Conservation (phyloP, 2,888 invertebrate species). For the Bimastos eiseni region DNA sequence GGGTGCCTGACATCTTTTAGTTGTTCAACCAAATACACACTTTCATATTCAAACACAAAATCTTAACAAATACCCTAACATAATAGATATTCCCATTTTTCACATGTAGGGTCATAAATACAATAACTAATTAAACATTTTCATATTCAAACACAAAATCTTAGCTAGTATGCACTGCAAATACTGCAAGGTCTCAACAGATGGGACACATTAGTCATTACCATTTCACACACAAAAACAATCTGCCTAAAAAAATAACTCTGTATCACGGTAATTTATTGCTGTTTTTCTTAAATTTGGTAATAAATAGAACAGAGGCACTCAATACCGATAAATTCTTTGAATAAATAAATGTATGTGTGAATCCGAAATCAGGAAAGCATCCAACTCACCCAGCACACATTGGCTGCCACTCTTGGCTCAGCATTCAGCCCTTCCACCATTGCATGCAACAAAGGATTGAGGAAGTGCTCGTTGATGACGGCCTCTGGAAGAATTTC, state of each 20-base stretch:
- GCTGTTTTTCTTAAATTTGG: not conserved
- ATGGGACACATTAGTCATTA: no score
- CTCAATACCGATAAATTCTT: not conserved
- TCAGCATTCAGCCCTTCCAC: constrained; percentile 81
- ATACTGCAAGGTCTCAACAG: no score
- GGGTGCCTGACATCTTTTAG: no score
- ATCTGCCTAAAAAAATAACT: not conserved
- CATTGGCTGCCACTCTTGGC: constrained; percentile 90
- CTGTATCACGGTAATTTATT: not conserved
- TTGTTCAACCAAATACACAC: no score
- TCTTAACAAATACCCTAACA: no score
- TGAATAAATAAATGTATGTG: not conserved
- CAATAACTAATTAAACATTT: no score
- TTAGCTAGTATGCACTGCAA: no score
- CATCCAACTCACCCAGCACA: constrained; percentile 79
- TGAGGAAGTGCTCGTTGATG: constrained; percentile 78
- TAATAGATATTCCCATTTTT: no score
- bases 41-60: no score
- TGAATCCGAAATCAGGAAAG: not conserved
- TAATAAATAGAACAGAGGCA: not conserved
- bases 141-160: no score
- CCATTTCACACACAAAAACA: not conserved
- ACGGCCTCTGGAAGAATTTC: constrained; percentile 94
- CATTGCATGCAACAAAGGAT: constrained; percentile 69
- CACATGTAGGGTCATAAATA: no score